Conservation (phyloP, 2,888 invertebrate species). For the Antheraea assamensis region DNA sequence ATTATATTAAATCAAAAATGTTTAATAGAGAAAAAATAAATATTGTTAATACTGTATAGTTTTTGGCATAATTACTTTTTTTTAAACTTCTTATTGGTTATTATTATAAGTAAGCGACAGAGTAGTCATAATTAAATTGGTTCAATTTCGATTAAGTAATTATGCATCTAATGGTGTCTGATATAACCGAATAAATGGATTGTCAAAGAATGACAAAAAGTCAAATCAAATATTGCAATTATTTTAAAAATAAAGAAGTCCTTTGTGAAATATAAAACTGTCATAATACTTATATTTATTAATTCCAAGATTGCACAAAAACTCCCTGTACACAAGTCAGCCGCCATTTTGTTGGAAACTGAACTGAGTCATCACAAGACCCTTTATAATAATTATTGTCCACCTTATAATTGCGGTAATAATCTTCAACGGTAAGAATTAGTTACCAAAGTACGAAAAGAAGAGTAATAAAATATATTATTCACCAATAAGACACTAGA, state of each 20-base stretch:
- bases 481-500: constrained; percentile 4
- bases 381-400: too few relatives aligned
- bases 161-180: not conserved
- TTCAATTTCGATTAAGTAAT: not conserved
- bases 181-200: not conserved
- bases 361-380: too few relatives aligned
- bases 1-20: too few relatives aligned
- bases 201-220: not conserved
- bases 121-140: too few relatives aligned
- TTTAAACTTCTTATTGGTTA: too few relatives aligned
- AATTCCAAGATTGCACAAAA: too few relatives aligned
- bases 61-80: not conserved
- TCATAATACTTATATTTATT: too few relatives aligned
- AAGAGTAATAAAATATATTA: not conserved
- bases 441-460: not conserved
- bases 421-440: not conserved
- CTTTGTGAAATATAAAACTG: too few relatives aligned
- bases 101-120: too few relatives aligned
- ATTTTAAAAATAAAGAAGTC: not conserved
- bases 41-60: not conserved
- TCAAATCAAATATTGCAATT: not conserved
- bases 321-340: too few relatives aligned
- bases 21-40: not conserved
- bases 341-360: too few relatives aligned
- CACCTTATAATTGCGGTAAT: too few relatives aligned